These are phyloP conservation scores for Sterrhoptilus dennistouni DNA, from an alignment of 2,113 vertebrate species.

Conservation along the genomic window DNA sequence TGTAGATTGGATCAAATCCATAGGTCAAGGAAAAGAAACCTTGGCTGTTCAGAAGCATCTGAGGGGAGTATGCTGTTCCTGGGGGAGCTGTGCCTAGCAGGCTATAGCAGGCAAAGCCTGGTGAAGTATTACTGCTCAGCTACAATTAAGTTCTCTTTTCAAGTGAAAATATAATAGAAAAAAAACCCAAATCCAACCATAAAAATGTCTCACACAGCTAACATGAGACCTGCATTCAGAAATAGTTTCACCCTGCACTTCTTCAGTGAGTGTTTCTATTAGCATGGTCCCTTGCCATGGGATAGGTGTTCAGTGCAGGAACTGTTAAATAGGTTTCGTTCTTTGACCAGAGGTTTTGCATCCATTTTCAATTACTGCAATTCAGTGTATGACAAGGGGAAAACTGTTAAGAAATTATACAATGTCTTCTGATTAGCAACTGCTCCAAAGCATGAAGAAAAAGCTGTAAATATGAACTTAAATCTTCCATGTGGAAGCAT, in stretches of 20 bases:
- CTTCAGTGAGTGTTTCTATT: not conserved
- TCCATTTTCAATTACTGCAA: not conserved
- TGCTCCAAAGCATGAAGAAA: not conserved
- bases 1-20: conserved; percentile 14
- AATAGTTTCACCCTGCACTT: not conserved
- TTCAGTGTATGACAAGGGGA: not conserved
- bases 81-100: not conserved
- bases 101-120: not conserved
- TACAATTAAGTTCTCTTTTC: not conserved
- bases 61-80: not conserved
- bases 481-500: not conserved
- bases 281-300: not conserved
- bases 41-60: not conserved
- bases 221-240: not conserved
- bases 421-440: not conserved
- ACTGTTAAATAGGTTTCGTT: not conserved
- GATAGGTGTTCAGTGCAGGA: not conserved
- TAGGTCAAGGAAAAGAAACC: conserved; percentile 22
- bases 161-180: not conserved
- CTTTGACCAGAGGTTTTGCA: not conserved
- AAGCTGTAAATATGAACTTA: not conserved
- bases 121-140: not conserved
- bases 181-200: not conserved
- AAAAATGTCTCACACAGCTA: not conserved
- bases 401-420: not conserved